Base-by-base conservation (phyloP, 2,113 vertebrate species). In the Rhabdornis inornatus region DNA sequence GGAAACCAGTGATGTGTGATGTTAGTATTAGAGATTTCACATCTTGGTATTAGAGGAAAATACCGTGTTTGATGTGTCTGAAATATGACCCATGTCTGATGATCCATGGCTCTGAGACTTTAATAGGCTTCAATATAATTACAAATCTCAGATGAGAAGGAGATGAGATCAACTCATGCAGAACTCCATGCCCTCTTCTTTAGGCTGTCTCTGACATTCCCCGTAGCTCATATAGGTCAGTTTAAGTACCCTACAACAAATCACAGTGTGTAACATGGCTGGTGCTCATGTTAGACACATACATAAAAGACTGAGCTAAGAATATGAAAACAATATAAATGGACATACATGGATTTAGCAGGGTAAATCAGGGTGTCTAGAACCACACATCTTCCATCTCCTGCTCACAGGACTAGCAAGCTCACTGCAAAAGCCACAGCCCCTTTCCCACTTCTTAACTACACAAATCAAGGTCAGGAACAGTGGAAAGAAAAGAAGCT, bases 191-290 rank as follows among this genome's bases (percentile, higher is more conserved):
- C 7, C 15, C 17, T 86, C 83, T 92, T 53, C 27, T 76, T 83
- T 53, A 83, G 21, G 7, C 15, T 80, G 25, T 20, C 86, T 69
- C 59, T 90, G 53, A 47, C 28, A n/a, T 3, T 56, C 7, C 2
- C 5, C 3, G 4, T 69, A 42, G 22, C 16, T 83, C 18, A 44
- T 13, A 45, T 2, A 71, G 47, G 35, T 30, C 20, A 55, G 13
- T 75, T 60, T 49, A 49, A 24, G 6, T 33, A 47, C 3, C 6
- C 24, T 70, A 15, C 18, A 86, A 27, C 56, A 89, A 61, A 35
- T 2, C 13, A 57, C 0, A 3, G 24, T 47, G 13, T 23, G 10
- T 64, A 78, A 42, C 1, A 0, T 35, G 23, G 8, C 33, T 64
- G 61, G 7, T 5, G 8, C 15, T 87, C 17, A 15, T 40, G 10